Evolutionary conservation across 2,797 vertebrate genomes (phyloP).

Genomic region (Siniperca undulata): DNA sequence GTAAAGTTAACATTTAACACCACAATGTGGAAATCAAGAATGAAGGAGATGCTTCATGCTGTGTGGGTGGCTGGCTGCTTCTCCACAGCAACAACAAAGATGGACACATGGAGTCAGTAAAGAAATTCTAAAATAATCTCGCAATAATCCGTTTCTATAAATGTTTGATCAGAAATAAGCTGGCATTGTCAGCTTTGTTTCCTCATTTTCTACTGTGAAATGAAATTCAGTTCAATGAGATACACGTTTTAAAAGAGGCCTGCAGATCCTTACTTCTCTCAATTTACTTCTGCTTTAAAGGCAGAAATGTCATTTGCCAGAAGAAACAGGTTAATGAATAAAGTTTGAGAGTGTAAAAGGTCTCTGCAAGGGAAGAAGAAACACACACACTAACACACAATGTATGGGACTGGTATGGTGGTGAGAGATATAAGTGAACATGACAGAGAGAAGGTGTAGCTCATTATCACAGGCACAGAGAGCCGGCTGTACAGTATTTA

Average conservation of each 20-base stretch:
- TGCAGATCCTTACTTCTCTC: neutral
- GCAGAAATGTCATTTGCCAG: neutral
- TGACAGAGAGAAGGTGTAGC: constrained; percentile 53
- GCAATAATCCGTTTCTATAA: neutral
- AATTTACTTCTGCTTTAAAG: neutral
- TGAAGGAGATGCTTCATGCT: constrained; percentile 40
- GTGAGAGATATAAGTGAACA: constrained; percentile 40
- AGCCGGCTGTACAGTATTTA: neutral
- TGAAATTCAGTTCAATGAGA: neutral
- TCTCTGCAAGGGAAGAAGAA: neutral
- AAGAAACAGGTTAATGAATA: neutral
- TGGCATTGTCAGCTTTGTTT: neutral
- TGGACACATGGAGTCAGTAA: neutral
- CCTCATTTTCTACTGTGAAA: neutral
- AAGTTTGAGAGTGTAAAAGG: neutral
- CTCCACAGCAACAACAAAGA: constrained; percentile 38
- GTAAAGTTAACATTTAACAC: too few species aligned
- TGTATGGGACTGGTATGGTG: constrained; percentile 19
- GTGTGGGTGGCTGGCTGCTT: constrained; percentile 32
- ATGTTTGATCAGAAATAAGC: neutral
- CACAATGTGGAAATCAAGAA: neutral
- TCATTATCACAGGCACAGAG: constrained; percentile 51
- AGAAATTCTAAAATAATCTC: constrained; percentile 8
- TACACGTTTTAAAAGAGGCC: neutral
- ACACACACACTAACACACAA: constrained; percentile 2